Base-by-base conservation (phyloP, 2,888 invertebrate genomes). In the Anagyrus pseudococci region DNA sequence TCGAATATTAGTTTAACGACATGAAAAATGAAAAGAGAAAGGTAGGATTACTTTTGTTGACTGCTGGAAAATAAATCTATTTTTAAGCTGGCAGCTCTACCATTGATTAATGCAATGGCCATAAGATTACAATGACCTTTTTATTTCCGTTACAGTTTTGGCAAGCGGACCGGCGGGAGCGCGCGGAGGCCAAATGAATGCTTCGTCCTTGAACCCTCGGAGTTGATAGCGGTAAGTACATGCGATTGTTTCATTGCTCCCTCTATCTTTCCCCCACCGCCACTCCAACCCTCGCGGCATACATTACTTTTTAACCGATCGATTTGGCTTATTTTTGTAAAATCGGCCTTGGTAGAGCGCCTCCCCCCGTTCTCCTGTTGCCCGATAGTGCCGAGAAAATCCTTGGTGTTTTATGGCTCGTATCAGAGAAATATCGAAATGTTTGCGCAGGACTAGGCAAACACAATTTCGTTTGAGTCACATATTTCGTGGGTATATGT, bases 191-290 rank as follows among this genome's bases (percentile, higher is more conserved):
- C 88, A 71, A 92, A 91, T 83, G 92, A 93, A 82, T 93, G 93
- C 81, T 88, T 93, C 81, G 90, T 92, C 67, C 85, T 93, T 79
- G 93, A 93, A 81, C 88, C 91, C 66, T 92, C 92, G 74, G 93
- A 93, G 84, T 91, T 93, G 91, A 90, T 93, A 78, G 91, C 90
- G 83, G 92, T 92, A 81, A 88, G 91, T 89, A 70, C 33, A 37
- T 37, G 33, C 33, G 33, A 37, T 37, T 37, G 33, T 37, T 37
- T 13, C 33, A 8, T 37, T 15, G 33, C 4, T 37, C 22, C 3
- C 52, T 41, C 23, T 8, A 50, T 64, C 62, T 48, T 62, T 15
- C 22, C 33, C 6, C 10, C 10, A 29, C 29, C 29, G 4, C n/a
- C n/a, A 7, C 29, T 29, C 15, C 33, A 15, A 37, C 15, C 33